Percentiles rank a stretch among this genome's conserved stretches.
These are phyloP conservation scores for Urophycis tenuis DNA, from an alignment of 2,797 vertebrate genomes.

Conservation along the genomic window DNA sequence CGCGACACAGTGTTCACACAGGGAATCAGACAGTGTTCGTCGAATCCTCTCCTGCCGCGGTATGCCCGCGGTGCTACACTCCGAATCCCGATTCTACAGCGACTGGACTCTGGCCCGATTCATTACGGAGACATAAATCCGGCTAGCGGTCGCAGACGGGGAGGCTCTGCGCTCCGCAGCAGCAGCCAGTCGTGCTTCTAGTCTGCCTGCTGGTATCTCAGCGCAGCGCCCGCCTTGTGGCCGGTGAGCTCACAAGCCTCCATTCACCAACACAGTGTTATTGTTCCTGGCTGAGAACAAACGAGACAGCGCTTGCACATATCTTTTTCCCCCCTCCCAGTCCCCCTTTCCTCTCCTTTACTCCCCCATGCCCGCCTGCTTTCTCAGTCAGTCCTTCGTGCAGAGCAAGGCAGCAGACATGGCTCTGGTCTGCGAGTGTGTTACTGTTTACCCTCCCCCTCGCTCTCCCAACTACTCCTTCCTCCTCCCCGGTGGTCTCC, in stretches of 20 bases:
- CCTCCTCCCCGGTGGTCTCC: conserved; percentile 42
- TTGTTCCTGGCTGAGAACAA: conserved; percentile 55
- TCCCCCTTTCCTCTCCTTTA: not conserved
- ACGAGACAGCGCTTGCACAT: conserved; percentile 62
- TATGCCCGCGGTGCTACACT: conserved; percentile 22
- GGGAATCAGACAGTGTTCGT: conserved; percentile 58
- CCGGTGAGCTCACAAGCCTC: conserved; percentile 58
- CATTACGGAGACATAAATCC: conserved; percentile 48
- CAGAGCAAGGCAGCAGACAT: conserved; percentile 5
- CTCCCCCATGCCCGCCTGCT: not conserved
- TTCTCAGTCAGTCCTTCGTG: not conserved
- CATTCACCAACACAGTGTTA: conserved; percentile 61
- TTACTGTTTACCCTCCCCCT: conserved; percentile 10
- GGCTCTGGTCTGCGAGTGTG: not conserved
- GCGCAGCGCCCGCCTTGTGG: conserved; percentile 35
- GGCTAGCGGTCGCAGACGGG: conserved; percentile 44
- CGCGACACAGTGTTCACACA: conserved; percentile 55
- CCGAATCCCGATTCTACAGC: conserved; percentile 52
- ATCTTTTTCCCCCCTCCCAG: conserved; percentile 35
- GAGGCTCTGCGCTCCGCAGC: conserved; percentile 49
- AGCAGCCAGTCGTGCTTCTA: conserved; percentile 18
- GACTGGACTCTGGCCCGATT: conserved; percentile 44
- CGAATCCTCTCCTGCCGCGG: conserved; percentile 56
- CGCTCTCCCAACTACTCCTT: conserved; percentile 43
- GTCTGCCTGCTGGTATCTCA: conserved; percentile 61